Evolutionary conservation across 2,888 invertebrate species (phyloP).

Genomic region (Deilephila porcellus): DNA sequence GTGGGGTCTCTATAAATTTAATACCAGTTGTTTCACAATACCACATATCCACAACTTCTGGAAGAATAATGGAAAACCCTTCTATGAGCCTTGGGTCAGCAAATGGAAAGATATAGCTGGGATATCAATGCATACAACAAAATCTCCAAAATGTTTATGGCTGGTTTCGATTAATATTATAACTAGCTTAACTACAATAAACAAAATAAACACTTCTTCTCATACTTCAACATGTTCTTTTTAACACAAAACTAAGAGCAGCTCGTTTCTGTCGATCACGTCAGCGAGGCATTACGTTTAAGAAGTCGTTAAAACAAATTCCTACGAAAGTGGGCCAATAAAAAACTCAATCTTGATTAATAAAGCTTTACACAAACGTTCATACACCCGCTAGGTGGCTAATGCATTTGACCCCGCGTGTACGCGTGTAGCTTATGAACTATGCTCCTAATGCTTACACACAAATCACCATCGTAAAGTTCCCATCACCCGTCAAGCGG

Average conservation of each 20-base stretch:
- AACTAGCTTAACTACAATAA: too few relatives aligned
- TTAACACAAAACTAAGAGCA: background rate
- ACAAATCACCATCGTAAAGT: constrained; percentile 75
- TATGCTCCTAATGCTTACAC: constrained; percentile 76
- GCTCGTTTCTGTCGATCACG: constrained; percentile 27
- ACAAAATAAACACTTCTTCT: too few relatives aligned
- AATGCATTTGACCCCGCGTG: constrained; percentile 81
- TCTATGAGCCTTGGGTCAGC: too few relatives aligned
- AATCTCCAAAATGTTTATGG: too few relatives aligned
- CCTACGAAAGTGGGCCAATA: constrained; percentile 48
- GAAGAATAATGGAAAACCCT: too few relatives aligned
- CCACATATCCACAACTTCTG: too few relatives aligned
- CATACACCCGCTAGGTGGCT: constrained; percentile 79
- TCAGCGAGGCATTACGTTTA: constrained; percentile 35
- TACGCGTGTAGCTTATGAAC: constrained; percentile 78
- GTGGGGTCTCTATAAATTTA: too few relatives aligned
- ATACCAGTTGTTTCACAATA: too few relatives aligned
- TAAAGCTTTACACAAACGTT: constrained; percentile 69
- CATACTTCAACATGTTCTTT: background rate
- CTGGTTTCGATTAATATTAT: too few relatives aligned
- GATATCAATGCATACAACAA: too few relatives aligned
- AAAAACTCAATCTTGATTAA: constrained; percentile 69
- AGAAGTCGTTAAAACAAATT: constrained; percentile 37
- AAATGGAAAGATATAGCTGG: too few relatives aligned
- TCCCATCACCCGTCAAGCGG: constrained; percentile 77